phyloP scores from a whole-genome alignment of 2,113 vertebrate genomes.

The Neolamprologus fasciatus region DNA sequence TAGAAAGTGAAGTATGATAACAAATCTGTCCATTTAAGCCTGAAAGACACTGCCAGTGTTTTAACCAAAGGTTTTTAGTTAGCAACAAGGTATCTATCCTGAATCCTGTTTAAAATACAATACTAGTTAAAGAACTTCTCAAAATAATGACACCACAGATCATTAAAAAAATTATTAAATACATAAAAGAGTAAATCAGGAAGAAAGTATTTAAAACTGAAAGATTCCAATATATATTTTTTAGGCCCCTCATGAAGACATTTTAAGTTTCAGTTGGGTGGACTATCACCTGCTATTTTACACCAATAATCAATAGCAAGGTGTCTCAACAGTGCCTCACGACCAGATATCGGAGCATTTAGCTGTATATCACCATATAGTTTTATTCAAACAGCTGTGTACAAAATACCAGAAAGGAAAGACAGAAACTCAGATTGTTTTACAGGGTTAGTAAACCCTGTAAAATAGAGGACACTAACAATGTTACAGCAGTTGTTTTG shows the following conservation, averaged over 20 bases:
- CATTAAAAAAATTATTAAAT: neutral
- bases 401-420: neutral
- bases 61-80: neutral
- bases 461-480: neutral
- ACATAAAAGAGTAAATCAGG: neutral
- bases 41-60: neutral
- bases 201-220: neutral
- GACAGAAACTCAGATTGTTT: neutral
- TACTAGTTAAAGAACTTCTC: neutral
- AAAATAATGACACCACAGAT: neutral
- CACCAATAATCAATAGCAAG: neutral
- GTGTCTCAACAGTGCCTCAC: neutral
- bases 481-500: neutral
- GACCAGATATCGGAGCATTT: fast-evolving
- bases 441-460: neutral
- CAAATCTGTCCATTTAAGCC: neutral
- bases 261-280: neutral
- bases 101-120: neutral
- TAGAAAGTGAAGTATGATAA: neutral
- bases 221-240: neutral
- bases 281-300: neutral
- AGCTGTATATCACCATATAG: neutral
- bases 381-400: neutral
- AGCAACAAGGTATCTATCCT: neutral
- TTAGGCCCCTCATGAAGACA: neutral